These are phyloP conservation scores for Phaenicophaeus curvirostris DNA, from an alignment of 2,797 vertebrate species.

Conservation along the genomic window DNA sequence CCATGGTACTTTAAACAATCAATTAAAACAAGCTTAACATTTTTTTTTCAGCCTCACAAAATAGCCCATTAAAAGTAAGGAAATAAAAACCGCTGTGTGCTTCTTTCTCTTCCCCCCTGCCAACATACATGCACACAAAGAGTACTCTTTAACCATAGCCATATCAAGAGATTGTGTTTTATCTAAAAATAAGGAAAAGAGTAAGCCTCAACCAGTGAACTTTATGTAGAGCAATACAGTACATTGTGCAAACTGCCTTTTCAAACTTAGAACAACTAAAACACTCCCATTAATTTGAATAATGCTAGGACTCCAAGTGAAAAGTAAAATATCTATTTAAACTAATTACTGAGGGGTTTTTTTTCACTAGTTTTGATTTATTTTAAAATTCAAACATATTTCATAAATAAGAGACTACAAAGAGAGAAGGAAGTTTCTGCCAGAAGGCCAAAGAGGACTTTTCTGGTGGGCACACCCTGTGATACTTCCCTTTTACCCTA, in stretches of 20 bases:
- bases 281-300: not conserved
- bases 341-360: not conserved
- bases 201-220: not conserved
- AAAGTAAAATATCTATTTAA: not conserved
- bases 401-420: not conserved
- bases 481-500: not conserved
- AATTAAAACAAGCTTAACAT: slow-evolving; percentile 70
- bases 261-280: not conserved
- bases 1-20: slow-evolving; percentile 72
- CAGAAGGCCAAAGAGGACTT: not conserved
- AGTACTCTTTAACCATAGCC: slow-evolving; percentile 23
- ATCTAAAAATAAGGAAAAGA: slow-evolving; percentile 49
- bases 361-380: not conserved
- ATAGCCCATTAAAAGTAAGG: slow-evolving; percentile 68
- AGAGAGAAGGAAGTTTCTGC: not conserved
- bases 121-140: not conserved
- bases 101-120: not conserved
- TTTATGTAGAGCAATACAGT: not conserved
- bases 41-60: slow-evolving; percentile 71
- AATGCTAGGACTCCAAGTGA: not conserved
- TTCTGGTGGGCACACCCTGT: not conserved
- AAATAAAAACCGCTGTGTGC: slow-evolving; percentile 62
- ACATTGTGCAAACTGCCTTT: slow-evolving; percentile 15
- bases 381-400: not conserved
- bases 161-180: slow-evolving; percentile 17